Evolutionary conservation across 2,113 vertebrate genomes (phyloP).

Genomic region (Pantherophis guttatus): DNA sequence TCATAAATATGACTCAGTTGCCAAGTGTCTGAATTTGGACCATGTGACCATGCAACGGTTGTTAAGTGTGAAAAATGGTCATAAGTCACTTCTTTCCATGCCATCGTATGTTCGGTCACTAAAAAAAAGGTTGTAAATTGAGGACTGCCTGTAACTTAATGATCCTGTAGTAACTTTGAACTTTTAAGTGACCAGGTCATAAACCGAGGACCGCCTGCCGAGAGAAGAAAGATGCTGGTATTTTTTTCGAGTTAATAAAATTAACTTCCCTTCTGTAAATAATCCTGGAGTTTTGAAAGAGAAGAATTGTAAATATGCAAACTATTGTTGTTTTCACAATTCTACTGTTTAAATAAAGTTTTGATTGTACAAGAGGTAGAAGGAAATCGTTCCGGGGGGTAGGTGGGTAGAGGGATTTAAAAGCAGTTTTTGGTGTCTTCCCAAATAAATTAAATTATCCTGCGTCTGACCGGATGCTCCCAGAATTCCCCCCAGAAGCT

Average conservation of each 20-base stretch:
- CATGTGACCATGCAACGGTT: too few species aligned
- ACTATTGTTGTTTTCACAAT: not conserved
- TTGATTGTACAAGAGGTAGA: not conserved
- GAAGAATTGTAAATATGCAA: not conserved
- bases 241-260: not conserved
- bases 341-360: not conserved
- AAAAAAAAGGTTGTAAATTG: not conserved
- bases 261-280: not conserved
- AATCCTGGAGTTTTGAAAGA: not conserved
- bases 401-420: too few species aligned
- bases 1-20: not conserved
- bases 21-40: not conserved
- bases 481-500: too few species aligned
- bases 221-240: not conserved
- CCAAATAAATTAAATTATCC: not conserved
- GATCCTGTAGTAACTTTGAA: not conserved
- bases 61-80: not conserved
- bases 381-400: accelerated
- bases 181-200: not conserved
- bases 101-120: accelerated
- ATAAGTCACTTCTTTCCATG: not conserved
- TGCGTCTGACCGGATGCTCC: not conserved
- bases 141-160: not conserved
- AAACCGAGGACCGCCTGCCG: not conserved
- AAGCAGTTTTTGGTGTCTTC: not conserved